Percentiles rank a stretch among this genome's conserved stretches.
Conservation (phyloP, 92 coral and sea anemone species). For the Pocillopora grandis region DNA sequence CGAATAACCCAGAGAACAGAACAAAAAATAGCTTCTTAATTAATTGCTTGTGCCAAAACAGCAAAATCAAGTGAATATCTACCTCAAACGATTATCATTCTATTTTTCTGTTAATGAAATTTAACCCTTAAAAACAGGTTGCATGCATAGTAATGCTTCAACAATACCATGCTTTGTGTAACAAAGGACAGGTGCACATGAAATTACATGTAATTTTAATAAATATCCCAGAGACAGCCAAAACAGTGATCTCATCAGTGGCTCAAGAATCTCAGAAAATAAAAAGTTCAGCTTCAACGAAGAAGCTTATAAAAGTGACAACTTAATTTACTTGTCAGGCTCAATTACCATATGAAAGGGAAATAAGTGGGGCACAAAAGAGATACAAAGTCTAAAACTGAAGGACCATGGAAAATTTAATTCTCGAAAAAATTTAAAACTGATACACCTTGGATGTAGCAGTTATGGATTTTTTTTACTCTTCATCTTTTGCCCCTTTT, state of each 20-base stretch:
- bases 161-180: neutral
- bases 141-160: neutral
- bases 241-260: neutral
- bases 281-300: neutral
- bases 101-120: neutral
- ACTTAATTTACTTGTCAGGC: neutral
- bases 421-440: too few relatives aligned
- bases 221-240: neutral
- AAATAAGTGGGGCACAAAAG: neutral
- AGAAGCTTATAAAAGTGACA: neutral
- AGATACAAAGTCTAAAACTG: neutral
- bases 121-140: neutral
- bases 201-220: neutral
- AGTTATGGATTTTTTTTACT: too few relatives aligned
- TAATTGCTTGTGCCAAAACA: too few relatives aligned
- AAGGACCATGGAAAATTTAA: neutral
- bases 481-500: too few relatives aligned
- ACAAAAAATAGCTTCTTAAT: too few relatives aligned
- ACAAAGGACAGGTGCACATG: neutral
- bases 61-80: too few relatives aligned
- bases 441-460: too few relatives aligned
- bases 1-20: too few relatives aligned
- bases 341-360: neutral
- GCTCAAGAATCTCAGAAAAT: constrained; percentile 1
- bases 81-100: too few relatives aligned